Conservation (phyloP, 2,113 vertebrate species). For the Megaleporinus macrocephalus region DNA sequence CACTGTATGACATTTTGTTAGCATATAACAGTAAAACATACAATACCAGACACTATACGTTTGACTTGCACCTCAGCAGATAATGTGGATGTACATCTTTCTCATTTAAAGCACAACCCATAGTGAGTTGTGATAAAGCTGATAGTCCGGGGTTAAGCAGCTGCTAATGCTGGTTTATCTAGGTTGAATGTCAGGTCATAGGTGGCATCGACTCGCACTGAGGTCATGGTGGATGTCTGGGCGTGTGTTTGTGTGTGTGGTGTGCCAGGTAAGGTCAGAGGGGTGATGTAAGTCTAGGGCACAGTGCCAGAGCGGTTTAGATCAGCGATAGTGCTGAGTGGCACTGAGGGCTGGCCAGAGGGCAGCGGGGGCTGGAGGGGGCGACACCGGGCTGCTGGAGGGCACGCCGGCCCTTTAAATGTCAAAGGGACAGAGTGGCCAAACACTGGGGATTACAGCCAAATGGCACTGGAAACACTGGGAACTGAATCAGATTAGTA, state of each 20-base stretch:
- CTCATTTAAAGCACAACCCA: conserved; percentile 18
- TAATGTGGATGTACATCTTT: background rate
- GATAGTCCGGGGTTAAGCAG: conserved; percentile 34
- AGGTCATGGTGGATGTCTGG: conserved; percentile 41
- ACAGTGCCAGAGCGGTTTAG: conserved; percentile 45
- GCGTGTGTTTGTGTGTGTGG: conserved; percentile 17
- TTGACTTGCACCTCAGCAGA: background rate
- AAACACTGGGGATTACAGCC: conserved; percentile 35
- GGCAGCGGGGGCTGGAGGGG: conserved; percentile 76
- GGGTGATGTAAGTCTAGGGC: conserved; percentile 50
- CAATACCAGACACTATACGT: background rate
- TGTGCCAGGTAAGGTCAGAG: conserved; percentile 55
- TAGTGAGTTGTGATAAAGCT: conserved; percentile 36
- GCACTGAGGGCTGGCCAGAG: conserved; percentile 60
- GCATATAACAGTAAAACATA: background rate
- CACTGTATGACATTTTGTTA: background rate
- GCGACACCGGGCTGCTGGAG: conserved; percentile 73
- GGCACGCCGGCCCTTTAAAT: conserved; percentile 81
- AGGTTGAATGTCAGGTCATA: conserved; percentile 55
- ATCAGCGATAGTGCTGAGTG: conserved; percentile 50
- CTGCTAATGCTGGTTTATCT: conserved; percentile 43
- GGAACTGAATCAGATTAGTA: conserved; percentile 8
- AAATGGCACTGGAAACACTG: conserved; percentile 53
- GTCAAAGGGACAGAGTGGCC: conserved; percentile 70
- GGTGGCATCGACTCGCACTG: conserved; percentile 44